phyloP scores from a whole-genome alignment of 2,797 vertebrate genomes.

The Lutjanus campechanus region DNA sequence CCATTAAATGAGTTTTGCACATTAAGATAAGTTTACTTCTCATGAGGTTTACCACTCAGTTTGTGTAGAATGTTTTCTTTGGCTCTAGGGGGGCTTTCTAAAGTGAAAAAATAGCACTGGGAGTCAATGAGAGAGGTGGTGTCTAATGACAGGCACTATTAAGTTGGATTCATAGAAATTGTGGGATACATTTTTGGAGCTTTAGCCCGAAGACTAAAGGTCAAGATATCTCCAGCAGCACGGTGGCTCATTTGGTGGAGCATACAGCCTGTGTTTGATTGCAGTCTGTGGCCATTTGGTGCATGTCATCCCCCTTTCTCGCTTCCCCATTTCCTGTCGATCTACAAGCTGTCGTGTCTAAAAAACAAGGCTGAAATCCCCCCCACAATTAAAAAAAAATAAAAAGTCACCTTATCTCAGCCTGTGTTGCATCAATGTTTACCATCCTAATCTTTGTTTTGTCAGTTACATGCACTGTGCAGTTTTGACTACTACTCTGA shows the following conservation, averaged over 20 bases:
- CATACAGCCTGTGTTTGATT: too few relatives aligned
- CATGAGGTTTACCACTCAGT: neutral
- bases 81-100: neutral
- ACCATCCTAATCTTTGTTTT: neutral
- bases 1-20: neutral
- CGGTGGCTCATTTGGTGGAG: too few relatives aligned
- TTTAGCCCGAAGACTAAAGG: neutral
- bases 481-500: too few relatives aligned
- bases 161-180: neutral
- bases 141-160: neutral
- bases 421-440: neutral
- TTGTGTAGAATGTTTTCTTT: neutral
- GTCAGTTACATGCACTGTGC: too few relatives aligned
- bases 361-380: too few relatives aligned
- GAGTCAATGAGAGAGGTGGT: neutral
- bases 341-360: too few relatives aligned
- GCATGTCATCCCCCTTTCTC: too few relatives aligned
- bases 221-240: too few relatives aligned
- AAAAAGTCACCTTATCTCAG: neutral
- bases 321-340: too few relatives aligned
- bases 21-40: neutral
- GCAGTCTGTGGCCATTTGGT: too few relatives aligned
- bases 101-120: neutral
- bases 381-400: too few relatives aligned
- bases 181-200: neutral